Evolutionary conservation across 2,797 vertebrate species (phyloP).

Genomic region (Adelosebastes latens): DNA sequence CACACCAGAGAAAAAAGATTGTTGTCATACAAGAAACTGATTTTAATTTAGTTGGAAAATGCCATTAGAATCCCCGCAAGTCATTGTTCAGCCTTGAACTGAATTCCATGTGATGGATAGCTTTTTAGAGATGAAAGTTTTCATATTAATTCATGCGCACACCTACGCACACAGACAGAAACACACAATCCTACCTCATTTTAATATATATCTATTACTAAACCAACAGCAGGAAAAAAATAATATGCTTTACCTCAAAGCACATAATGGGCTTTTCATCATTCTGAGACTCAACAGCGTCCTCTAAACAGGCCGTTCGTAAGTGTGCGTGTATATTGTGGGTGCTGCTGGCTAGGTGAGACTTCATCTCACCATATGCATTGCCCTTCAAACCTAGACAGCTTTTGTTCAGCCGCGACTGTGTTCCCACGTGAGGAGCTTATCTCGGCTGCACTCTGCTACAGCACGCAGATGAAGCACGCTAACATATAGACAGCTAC

Average conservation of each 20-base stretch:
- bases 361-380: constrained; percentile 31
- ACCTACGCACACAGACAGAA: background rate
- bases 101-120: constrained; percentile 63
- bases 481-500: constrained; percentile 47
- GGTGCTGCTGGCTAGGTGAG: constrained; percentile 3
- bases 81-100: constrained; percentile 56
- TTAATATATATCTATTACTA: constrained; percentile 60
- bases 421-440: constrained; percentile 47
- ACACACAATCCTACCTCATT: constrained; percentile 33
- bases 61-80: constrained; percentile 62
- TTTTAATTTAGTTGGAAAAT: constrained; percentile 63
- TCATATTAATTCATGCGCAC: constrained; percentile 69
- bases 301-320: constrained; percentile 8
- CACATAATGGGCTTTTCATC: constrained; percentile 61
- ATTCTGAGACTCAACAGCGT: constrained; percentile 25
- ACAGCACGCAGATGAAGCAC: constrained; percentile 16
- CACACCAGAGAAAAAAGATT: constrained; percentile 38
- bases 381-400: constrained; percentile 58
- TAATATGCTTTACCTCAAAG: constrained; percentile 38
- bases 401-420: constrained; percentile 41
- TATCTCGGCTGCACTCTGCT: constrained; percentile 50
- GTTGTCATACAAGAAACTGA: constrained; percentile 40
- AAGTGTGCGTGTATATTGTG: constrained; percentile 8
- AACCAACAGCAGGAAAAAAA: constrained; percentile 46
- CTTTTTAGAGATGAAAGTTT: constrained; percentile 67